Evolutionary conservation across 1,140 invertebrate species (phyloP).

Genomic region (Acromyrmex heyeri): DNA sequence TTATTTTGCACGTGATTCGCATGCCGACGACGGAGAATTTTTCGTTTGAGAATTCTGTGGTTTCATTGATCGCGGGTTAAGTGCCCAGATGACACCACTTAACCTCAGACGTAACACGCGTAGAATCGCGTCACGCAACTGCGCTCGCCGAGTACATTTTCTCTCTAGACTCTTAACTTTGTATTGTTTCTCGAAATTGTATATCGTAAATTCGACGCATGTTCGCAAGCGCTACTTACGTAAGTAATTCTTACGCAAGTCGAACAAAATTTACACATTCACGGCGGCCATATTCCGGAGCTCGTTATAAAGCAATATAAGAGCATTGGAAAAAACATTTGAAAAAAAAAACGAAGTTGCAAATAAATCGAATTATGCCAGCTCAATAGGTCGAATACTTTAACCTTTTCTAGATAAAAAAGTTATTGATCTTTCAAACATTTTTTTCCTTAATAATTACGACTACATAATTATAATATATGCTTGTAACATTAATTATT

Average conservation of each 20-base stretch:
- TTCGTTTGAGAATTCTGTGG: constrained; percentile 75
- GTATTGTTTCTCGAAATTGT: constrained; percentile 21
- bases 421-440: not conserved
- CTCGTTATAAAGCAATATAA: not conserved
- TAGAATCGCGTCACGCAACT: constrained; percentile 74
- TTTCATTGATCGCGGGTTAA: constrained; percentile 79
- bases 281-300: no score
- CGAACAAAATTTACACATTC: constrained; percentile 7
- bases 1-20: constrained; percentile 30
- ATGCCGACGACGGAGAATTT: constrained; percentile 51
- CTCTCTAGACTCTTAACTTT: not conserved
- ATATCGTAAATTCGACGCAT: not conserved
- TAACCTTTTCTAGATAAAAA: not conserved
- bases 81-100: constrained; percentile 74
- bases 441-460: constrained; percentile 12
- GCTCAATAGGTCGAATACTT: not conserved
- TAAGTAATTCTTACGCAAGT: constrained; percentile 1
- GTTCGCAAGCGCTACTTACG: not conserved
- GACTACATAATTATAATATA: not conserved
- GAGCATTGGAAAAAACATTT: not conserved
- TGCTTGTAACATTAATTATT: not conserved
- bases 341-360: not conserved
- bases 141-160: constrained; percentile 46
- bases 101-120: constrained; percentile 64
- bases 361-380: not conserved